Conservation (phyloP, 2,797 vertebrate genomes). For the Cyclopterus lumpus region DNA sequence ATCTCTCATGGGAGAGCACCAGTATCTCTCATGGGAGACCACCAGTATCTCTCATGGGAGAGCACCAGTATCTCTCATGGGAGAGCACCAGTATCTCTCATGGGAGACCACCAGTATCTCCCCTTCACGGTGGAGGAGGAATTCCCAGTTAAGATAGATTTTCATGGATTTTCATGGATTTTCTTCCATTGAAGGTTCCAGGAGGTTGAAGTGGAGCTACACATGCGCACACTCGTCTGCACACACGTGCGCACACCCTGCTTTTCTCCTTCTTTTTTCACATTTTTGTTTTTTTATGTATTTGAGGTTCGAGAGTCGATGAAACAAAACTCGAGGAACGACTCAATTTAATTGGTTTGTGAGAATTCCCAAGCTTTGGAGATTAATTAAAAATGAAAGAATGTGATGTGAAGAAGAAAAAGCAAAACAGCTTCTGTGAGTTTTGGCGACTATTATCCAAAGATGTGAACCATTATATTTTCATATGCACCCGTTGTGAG, state of each 20-base stretch:
- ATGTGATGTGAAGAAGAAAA: conserved; percentile 37
- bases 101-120: too few species aligned
- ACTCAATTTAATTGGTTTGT: conserved; percentile 63
- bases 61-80: conserved; percentile 22
- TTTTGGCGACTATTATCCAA: conserved; percentile 25
- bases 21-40: too few species aligned
- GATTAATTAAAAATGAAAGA: conserved; percentile 71
- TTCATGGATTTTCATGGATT: conserved; percentile 63
- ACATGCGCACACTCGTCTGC: conserved; percentile 9
- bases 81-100: conserved; percentile 9
- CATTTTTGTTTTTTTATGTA: background rate
- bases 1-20: conserved; percentile 32
- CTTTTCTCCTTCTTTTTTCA: background rate
- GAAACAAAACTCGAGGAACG: conserved; percentile 46
- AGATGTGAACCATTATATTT: conserved; percentile 36
- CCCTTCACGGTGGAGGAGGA: conserved; percentile 33
- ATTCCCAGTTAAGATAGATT: conserved; percentile 29
- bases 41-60: too few species aligned
- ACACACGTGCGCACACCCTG: background rate
- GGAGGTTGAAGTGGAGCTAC: conserved; percentile 30
- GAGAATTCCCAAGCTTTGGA: conserved; percentile 43
- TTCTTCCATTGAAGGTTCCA: conserved; percentile 58
- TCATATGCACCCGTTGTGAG: conserved; percentile 14
- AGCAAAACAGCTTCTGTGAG: conserved; percentile 38
- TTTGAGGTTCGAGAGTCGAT: conserved; percentile 52